Evolutionary conservation across 2,888 invertebrate genomes (phyloP), one percentile per base, ranked within the genome.

Genomic region (Orchesella flavescens): DNA sequence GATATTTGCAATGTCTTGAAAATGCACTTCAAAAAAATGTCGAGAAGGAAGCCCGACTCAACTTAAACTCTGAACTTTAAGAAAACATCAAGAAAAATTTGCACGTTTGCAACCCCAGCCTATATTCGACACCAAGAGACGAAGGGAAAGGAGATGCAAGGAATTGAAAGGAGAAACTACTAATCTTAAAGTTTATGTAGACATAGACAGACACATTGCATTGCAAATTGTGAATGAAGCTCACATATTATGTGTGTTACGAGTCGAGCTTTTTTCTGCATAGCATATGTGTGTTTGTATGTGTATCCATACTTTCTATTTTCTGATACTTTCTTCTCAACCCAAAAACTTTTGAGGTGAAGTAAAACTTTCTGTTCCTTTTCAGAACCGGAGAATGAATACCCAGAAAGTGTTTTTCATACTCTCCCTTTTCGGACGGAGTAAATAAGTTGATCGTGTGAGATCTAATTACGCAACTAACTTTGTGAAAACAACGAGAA

Each of bases 391-490:
- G n/a, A 49, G 1, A 3, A n/a, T 49, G 15, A 49, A 49, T 15
- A 49, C n/a, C 12, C 49, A 49, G n/a, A 49, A 49, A 15, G 5
- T n/a, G 15, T 49, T 49, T 49, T 49, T 12, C 12, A n/a, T n/a
- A n/a, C 49, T 34, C 34, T 34, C 34, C 34, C 34, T 49, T 49
- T 15, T 49, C 49, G n/a, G 44, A 49, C 49, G 49, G 49, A 49
- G 49, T 49, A 49, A 49, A n/a, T 15, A 49, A 49, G 49, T 15
- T 49, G 49, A 49, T 49, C 49, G n/a, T 49, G 49, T 49, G 13
- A 24, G 61, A 61, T 61, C 61, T 61, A 61, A 61, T 61, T 61
- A 61, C 13, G 61, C 13, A 61, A 24, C 23, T 21, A 61, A 61
- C 15, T 49, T 34, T 34, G 34, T 34, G 34, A 34, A 34, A 34